A percentile compares a stretch with the other conserved stretches of the same genome.
Evolutionary conservation across 1,140 invertebrate species (phyloP).

Genomic region (Drosophila nigromelanica): DNA sequence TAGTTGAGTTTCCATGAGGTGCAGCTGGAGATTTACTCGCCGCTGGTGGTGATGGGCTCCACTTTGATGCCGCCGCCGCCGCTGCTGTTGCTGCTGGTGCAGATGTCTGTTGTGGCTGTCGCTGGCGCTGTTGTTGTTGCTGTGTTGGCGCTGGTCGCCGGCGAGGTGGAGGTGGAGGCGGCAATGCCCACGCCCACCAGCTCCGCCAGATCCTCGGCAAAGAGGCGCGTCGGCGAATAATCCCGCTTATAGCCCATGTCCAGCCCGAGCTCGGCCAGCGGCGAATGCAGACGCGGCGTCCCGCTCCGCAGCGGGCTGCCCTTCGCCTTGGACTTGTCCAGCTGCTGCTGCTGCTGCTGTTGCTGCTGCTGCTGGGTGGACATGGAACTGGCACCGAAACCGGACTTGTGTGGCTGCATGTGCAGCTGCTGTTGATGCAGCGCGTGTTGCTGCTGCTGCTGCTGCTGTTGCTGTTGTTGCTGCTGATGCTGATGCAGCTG

Average conservation of each 20-base stretch:
- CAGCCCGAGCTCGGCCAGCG: constrained; percentile 86
- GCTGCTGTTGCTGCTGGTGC: constrained; percentile 5
- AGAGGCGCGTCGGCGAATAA: constrained; percentile 87
- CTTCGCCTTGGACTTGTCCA: constrained; percentile 68
- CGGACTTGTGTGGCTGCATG: constrained; percentile 54
- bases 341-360: constrained; percentile 41
- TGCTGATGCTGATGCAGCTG: constrained; percentile 72
- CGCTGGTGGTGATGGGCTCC: constrained; percentile 85
- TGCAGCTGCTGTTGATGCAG: constrained; percentile 78
- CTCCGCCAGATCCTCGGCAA: constrained; percentile 86
- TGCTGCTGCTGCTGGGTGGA: constrained; percentile 32
- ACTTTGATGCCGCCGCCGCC: constrained; percentile 83
- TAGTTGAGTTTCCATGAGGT: constrained; percentile 16
- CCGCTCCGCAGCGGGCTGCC: constrained; percentile 85
- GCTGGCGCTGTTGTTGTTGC: constrained; percentile 21
- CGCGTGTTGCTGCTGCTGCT: constrained; percentile 68
- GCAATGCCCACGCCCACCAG: constrained; percentile 57
- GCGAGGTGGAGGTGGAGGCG: constrained; percentile 44
- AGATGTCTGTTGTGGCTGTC: neutral
- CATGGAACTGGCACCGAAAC: constrained; percentile 73
- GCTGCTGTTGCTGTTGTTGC: constrained; percentile 83
- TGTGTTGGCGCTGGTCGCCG: constrained; percentile 35
- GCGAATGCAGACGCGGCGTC: constrained; percentile 85
- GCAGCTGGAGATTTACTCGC: constrained; percentile 50
- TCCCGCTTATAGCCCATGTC: constrained; percentile 88